phyloP scores from a whole-genome alignment of 1,140 invertebrate genomes.

The Drosophila ironensis region DNA sequence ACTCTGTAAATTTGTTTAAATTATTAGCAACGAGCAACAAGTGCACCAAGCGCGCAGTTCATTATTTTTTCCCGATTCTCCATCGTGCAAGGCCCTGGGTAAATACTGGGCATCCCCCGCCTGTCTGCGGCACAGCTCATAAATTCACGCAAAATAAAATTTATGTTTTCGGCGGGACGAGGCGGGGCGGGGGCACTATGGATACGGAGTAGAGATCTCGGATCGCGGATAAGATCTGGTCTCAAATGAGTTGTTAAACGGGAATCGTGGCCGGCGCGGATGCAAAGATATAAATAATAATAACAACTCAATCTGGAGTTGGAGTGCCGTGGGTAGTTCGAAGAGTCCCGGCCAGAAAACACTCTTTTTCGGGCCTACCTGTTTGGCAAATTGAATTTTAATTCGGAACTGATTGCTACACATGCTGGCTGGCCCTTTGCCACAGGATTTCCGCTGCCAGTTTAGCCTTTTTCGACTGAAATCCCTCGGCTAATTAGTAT shows the following conservation, averaged over 20 bases:
- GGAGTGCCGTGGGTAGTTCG: conserved; percentile 14
- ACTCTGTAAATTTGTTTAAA: conserved; percentile 72
- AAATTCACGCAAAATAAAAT: conserved; percentile 79
- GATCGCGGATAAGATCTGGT: conserved; percentile 27
- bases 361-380: conserved; percentile 29
- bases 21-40: conserved; percentile 70
- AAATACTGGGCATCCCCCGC: conserved; percentile 46
- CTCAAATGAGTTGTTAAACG: conserved; percentile 76
- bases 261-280: conserved; percentile 34
- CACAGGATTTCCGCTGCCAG: conserved; percentile 72
- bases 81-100: conserved; percentile 58
- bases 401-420: conserved; percentile 62
- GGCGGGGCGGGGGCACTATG: background rate
- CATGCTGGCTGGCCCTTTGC: conserved; percentile 55
- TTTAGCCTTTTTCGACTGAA: conserved; percentile 28
- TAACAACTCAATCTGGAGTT: conserved; percentile 62
- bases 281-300: conserved; percentile 65
- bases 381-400: conserved; percentile 71
- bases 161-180: conserved; percentile 38
- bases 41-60: conserved; percentile 48
- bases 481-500: conserved; percentile 61
- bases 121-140: conserved; percentile 57
- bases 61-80: conserved; percentile 49
- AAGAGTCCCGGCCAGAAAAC: conserved; percentile 1
- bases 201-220: conserved; percentile 23